Base-by-base conservation (phyloP, 1,140 invertebrate genomes). In the Dendrolimus kikuchii region DNA sequence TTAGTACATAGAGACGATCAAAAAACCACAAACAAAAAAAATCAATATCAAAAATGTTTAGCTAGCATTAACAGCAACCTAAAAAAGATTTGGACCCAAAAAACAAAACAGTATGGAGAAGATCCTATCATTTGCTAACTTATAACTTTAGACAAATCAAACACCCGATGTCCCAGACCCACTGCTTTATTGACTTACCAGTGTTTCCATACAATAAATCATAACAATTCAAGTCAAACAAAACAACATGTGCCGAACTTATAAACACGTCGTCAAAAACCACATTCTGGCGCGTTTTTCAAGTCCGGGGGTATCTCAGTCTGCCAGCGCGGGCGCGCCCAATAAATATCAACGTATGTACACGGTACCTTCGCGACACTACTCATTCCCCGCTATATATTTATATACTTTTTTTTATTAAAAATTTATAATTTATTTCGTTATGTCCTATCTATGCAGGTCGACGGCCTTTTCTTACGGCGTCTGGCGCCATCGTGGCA, bases 161-260 rank as follows among this genome's bases (percentile, higher is more conserved):
- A 85, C 81, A 85, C 71, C 74, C 72, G 65, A 71, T 73, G 68
- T 80, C 79, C 79, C 80, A 83, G 79, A 81, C 76, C 81, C 80
- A 82, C 82, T 78, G 77, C 74, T 86, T 86, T 86, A 86, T 83
- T 86, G 80, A 86, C 79, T 80, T 69, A 82, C 78, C 81, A 85
- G 81, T 77, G 75, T 81, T 76, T 77, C 71, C 71, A 78, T 83
- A 86, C 79, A 86, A 82, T 81, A 84, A 86, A 82, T 83, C 79
- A 86, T 86, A 86, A 86, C 82, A 86, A 83, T 81, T 83, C 74
- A 81, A 73, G 77, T 81, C 80, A 82, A 86, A 86, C 80, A 86
- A 86, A 86, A 86, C 79, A 86, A 86, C 80, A 77, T 77, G 79
- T 81, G 79, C 75, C 75, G 77, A 85, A 81, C 79, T 81, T 75